A percentile compares a stretch with the other conserved stretches of the same genome.
Conservation (phyloP, 2,113 vertebrate genomes). For the Australoheros scitulus region DNA sequence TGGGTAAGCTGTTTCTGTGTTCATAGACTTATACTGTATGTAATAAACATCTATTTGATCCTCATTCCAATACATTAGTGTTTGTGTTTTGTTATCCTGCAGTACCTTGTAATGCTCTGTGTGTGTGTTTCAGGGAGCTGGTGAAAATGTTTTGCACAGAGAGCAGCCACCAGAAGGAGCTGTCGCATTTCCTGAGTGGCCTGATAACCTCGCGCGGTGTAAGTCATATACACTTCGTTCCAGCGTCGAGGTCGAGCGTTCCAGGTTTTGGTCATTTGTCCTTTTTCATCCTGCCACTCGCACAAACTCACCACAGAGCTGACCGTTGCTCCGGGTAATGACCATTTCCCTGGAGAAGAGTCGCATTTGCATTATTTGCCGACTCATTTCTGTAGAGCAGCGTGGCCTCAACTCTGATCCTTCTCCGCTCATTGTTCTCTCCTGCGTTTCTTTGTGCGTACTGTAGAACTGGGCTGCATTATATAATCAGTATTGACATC, state of each 20-base stretch:
- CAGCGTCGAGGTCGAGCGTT: no score
- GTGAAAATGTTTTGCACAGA: conserved; percentile 80
- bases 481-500: conserved; percentile 11
- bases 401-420: not conserved
- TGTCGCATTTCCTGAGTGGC: conserved; percentile 70
- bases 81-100: not conserved
- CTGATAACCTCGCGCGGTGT: conserved; percentile 71
- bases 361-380: conserved; percentile 22
- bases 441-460: not conserved
- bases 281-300: conserved; percentile 5
- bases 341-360: conserved; percentile 19
- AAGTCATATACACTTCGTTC: conserved; percentile 45
- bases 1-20: not conserved
- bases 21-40: not conserved
- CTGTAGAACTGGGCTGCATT: not conserved
- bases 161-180: conserved; percentile 71
- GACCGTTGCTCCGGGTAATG: conserved; percentile 12
- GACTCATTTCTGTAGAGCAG: conserved; percentile 2
- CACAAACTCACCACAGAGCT: conserved; percentile 8
- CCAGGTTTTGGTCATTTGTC: not conserved
- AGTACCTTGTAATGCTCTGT: not conserved
- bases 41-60: no score
- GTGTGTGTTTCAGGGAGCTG: conserved; percentile 76
- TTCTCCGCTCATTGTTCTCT: not conserved
- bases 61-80: not conserved